phyloP scores from a whole-genome alignment of 2,797 vertebrate species.

The Picus viridis region DNA sequence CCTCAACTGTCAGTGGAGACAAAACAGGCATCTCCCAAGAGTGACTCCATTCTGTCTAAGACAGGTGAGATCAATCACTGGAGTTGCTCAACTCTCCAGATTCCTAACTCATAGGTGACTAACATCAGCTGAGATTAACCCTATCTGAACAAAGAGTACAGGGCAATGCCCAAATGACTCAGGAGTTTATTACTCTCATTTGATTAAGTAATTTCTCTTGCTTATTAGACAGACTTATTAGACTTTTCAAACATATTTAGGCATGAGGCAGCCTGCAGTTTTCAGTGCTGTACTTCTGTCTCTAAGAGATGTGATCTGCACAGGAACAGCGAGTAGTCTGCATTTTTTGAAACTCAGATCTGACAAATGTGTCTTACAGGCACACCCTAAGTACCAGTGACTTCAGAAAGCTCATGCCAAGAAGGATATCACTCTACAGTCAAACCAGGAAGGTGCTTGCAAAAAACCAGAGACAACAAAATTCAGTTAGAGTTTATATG shows the following conservation, averaged over 20 bases:
- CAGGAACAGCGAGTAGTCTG: background rate
- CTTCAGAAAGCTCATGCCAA: background rate
- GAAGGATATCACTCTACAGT: background rate
- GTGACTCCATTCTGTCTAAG: background rate
- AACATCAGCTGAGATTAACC: background rate
- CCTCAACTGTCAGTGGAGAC: background rate
- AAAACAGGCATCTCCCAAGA: background rate
- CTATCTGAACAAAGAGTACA: background rate
- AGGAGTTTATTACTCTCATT: background rate
- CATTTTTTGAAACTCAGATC: background rate
- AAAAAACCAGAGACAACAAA: background rate
- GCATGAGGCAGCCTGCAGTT: background rate
- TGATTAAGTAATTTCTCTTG: background rate
- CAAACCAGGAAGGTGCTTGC: background rate
- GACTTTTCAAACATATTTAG: background rate
- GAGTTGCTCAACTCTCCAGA: background rate
- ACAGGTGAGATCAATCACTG: background rate
- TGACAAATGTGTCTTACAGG: fast-evolving
- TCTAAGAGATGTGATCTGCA: background rate
- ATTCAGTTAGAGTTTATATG: background rate
- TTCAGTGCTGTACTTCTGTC: background rate
- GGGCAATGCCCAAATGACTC: background rate
- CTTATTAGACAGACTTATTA: background rate
- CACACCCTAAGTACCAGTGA: background rate
- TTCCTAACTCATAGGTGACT: background rate